phyloP scores from a whole-genome alignment of 2,797 vertebrate species.

The Bryconaethiops microstoma region DNA sequence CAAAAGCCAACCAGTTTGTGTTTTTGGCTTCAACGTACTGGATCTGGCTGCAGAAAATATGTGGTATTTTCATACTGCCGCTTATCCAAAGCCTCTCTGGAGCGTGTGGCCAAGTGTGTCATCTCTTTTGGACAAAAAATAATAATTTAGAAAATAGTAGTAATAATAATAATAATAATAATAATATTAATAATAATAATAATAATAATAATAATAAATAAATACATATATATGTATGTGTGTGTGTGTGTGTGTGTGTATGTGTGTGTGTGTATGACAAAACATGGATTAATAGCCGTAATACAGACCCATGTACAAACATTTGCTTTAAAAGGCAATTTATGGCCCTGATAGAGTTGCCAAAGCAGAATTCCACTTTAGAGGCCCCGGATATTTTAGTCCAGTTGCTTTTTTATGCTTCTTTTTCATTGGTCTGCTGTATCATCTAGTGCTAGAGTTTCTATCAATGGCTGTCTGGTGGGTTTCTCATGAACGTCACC shows the following conservation, averaged over 20 bases:
- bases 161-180: too few species aligned
- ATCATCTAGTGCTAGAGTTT: conserved; percentile 42
- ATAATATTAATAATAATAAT: too few species aligned
- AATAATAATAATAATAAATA: too few species aligned
- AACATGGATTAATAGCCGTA: conserved; percentile 57
- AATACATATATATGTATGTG: too few species aligned
- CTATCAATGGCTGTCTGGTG: conserved; percentile 38
- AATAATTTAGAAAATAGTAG: too few species aligned
- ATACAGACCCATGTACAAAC: conserved; percentile 65
- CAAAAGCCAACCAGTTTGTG: conserved; percentile 13
- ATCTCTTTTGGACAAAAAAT: conserved; percentile 44
- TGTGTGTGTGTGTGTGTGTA: too few species aligned
- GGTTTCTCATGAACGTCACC: conserved; percentile 63
- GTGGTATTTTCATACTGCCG: conserved; percentile 35
- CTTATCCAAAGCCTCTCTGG: conserved; percentile 33
- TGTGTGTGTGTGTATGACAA: conserved; percentile 44
- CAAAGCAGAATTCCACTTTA: conserved; percentile 57
- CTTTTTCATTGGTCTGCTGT: conserved; percentile 40
- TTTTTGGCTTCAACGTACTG: conserved; percentile 2
- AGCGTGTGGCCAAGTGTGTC: conserved; percentile 49
- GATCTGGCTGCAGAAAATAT: conserved; percentile 18
- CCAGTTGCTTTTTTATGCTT: conserved; percentile 7
- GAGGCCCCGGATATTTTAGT: conserved; percentile 44
- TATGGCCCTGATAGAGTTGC: conserved; percentile 51
- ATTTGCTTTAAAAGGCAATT: conserved; percentile 67